Base-by-base conservation (phyloP, 1,140 invertebrate genomes). In the Macrosteles quadrilineatus region DNA sequence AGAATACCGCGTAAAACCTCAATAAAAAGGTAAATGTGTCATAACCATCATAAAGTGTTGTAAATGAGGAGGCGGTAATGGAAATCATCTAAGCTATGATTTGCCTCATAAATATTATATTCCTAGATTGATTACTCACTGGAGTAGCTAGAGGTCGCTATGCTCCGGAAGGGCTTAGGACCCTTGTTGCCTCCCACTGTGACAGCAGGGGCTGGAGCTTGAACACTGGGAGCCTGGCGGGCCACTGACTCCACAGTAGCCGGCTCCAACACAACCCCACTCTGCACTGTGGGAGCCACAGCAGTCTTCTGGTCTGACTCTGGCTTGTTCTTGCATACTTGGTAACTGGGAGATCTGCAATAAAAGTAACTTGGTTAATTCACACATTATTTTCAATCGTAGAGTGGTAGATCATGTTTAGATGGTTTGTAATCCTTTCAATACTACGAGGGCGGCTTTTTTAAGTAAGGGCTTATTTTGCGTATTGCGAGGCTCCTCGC, bases 91-190 rank as follows among this genome's bases (percentile, higher is more conserved):
- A n/a, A n/a, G n/a, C n/a, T n/a, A n/a, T n/a, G n/a, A n/a, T n/a
- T n/a, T n/a, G n/a, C n/a, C n/a, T n/a, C n/a, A n/a, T n/a, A n/a
- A n/a, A n/a, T n/a, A n/a, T n/a, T n/a, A n/a, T n/a, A n/a, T n/a
- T n/a, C n/a, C n/a, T n/a, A n/a, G n/a, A n/a, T n/a, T n/a, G n/a
- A n/a, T n/a, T 27, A 68, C 69, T 73, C 76, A 85, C 85, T 85
- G 69, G 85, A 87, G 36, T 87, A 80, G 75, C 85, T 87, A 50
- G 85, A 83, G 17, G 83, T 82, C 32, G 85, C 82, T 21, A 83
- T 81, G 83, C 77, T 59, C 82, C 78, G n/a, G 82, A 72, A 50
- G 78, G 73, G 73, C 71, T 80, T 72, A 14, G 73, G 74, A 74
- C 78, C 71, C 68, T 75, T 74, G 36, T 59, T 64, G 70, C 78